Base-by-base conservation (phyloP, 2,113 vertebrate genomes). In the Hippopotamus amphibius region DNA sequence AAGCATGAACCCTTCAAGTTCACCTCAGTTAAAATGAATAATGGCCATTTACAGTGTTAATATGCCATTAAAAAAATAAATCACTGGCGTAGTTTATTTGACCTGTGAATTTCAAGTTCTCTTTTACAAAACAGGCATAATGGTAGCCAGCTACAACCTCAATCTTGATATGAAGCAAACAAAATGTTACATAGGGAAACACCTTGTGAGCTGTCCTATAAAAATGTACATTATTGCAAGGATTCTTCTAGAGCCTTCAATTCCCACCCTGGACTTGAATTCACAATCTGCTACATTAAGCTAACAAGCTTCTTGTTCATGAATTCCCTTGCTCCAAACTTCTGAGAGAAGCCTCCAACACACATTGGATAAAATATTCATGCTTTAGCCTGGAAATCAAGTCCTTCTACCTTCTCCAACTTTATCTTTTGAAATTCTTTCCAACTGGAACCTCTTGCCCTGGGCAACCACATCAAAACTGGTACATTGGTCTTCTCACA, bases 341-440 rank as follows among this genome's bases (percentile, higher is more conserved):
- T 97, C 80, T 88, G 55, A 96, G 33, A 95, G 14, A 93, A 91
- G 46, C 37, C 68, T 95, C 46, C 57, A 90, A 30, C 3, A 83
- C 7, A 63, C 33, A 37, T 0, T 48, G 48, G 28, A 48, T 93
- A 85, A 95, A 96, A 93, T 21, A 87, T 21, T 80, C 50, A 76
- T 21, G 69, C 68, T n/a, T 68, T 43, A 55, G 21, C 68, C 77
- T 30, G 4, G 55, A 89, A 71, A 57, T 46, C 76, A 88, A 90
- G 69, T 55, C 88, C 93, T 92, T 65, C 69, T 85, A 81, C 24
- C 71, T 57, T 63, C 21, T 66, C 80, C 59, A 77, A 76, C 59
- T 89, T 63, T 21, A 88, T 72, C 81, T 97, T 94, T 37, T 33
- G 65, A 83, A 95, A 87, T 37, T 87, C 68, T 89, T 21, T 43